A percentile compares a stretch with the other conserved stretches of the same genome.
phyloP scores from a whole-genome alignment of 2,113 vertebrate species.

The Lipotes vexillifer region DNA sequence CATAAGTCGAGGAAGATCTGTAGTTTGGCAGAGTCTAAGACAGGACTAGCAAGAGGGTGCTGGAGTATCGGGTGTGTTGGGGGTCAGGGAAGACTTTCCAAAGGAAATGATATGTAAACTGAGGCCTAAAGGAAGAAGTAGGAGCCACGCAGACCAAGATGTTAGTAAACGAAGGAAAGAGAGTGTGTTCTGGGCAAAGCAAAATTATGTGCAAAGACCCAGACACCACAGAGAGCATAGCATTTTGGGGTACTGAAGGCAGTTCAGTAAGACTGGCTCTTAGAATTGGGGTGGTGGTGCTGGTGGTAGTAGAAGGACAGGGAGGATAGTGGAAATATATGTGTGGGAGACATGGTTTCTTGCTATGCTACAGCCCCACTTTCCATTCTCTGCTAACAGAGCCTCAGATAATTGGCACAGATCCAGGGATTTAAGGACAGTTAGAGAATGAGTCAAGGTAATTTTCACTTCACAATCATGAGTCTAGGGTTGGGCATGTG shows the following conservation, averaged over 20 bases:
- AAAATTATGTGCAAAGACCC: neutral
- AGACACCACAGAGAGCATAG: neutral
- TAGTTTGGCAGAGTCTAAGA: neutral
- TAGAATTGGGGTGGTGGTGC: neutral
- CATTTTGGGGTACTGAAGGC: no score
- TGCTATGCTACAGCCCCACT: neutral
- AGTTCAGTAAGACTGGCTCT: neutral
- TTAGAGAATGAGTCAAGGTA: neutral
- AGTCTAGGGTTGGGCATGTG: neutral
- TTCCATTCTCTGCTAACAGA: neutral
- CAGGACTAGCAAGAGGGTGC: neutral
- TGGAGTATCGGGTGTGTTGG: neutral
- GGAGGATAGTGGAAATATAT: neutral
- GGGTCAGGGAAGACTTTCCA: neutral
- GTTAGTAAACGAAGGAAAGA: neutral
- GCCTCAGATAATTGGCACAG: neutral
- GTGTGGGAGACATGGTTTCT: neutral
- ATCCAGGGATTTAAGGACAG: neutral
- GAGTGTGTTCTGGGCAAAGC: neutral
- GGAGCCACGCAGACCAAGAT: neutral
- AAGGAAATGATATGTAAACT: neutral
- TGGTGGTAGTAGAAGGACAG: rapidly evolving
- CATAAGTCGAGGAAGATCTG: neutral
- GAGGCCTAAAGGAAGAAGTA: neutral
- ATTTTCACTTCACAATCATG: neutral